Percentiles rank a stretch among this genome's conserved stretches.
These are phyloP conservation scores for Anneissia japonica DNA, from an alignment of 35 echinoderm and acorn worm species.

Conservation along the genomic window DNA sequence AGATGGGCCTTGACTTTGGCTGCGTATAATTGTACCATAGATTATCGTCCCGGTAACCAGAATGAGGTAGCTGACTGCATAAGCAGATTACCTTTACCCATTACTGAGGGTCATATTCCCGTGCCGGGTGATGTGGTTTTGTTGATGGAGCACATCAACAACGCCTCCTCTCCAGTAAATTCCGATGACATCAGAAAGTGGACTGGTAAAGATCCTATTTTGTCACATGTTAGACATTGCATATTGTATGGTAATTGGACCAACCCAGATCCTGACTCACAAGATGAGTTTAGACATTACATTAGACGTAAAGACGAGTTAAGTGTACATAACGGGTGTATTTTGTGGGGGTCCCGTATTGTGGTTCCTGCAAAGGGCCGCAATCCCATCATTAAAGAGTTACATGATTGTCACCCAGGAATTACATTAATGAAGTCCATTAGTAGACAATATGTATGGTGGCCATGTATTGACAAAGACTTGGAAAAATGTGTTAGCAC, in stretches of 20 bases:
- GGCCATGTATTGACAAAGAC: constrained; percentile 7
- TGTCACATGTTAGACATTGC: constrained; percentile 27
- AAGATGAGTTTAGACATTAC: constrained; percentile 36
- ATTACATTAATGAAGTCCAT: constrained; percentile 23
- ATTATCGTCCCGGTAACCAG: constrained; percentile 1
- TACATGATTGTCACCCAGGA: constrained; percentile 66
- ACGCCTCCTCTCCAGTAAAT: constrained; percentile 15
- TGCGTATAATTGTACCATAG: constrained; percentile 42
- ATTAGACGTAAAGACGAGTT: constrained; percentile 34
- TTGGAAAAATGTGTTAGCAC: too few species aligned
- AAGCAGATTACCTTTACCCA: constrained; percentile 34
- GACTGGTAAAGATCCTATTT: constrained; percentile 27
- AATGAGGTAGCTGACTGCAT: constrained; percentile 42
- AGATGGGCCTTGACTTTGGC: constrained; percentile 47
- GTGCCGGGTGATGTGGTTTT: constrained; percentile 23
- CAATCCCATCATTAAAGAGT: constrained; percentile 30
- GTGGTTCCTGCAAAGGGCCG: constrained; percentile 40
- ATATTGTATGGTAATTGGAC: constrained; percentile 32
- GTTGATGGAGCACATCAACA: constrained; percentile 12
- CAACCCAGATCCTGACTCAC: neutral
- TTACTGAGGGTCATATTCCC: neutral
- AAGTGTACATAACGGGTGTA: constrained; percentile 34
- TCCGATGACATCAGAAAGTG: constrained; percentile 24
- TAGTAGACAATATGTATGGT: constrained; percentile 8
- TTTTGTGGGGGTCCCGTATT: constrained; percentile 58